These are phyloP conservation scores for Synanthedon formicaeformis DNA, from an alignment of 2,888 invertebrate species.

Conservation along the genomic window DNA sequence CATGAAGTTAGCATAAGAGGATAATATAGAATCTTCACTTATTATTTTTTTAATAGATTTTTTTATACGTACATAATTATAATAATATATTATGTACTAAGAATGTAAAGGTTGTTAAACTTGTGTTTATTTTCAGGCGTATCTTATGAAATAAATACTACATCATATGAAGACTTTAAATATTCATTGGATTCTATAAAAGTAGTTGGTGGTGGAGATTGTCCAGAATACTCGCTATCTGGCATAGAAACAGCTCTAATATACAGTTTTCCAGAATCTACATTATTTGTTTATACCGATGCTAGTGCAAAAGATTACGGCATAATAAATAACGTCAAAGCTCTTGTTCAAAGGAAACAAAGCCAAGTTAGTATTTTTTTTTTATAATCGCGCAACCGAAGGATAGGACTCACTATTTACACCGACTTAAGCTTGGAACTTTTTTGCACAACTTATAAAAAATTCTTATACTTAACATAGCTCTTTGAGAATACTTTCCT, in stretches of 20 bases:
- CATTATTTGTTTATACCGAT: conserved; percentile 26
- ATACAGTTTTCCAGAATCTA: conserved; percentile 17
- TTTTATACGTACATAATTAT: too few species aligned
- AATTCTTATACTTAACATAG: too few species aligned
- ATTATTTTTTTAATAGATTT: too few species aligned
- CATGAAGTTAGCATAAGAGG: too few species aligned
- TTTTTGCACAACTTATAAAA: too few species aligned
- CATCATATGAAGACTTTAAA: background rate
- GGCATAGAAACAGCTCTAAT: conserved; percentile 17
- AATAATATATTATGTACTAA: too few species aligned
- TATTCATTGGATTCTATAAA: conserved; percentile 2
- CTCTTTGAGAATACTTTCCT: too few species aligned
- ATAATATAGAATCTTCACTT: too few species aligned
- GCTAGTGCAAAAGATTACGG: conserved; percentile 19
- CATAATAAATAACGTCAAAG: conserved; percentile 7
- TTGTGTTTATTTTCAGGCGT: background rate
- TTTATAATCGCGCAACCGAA: background rate
- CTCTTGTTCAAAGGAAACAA: background rate
- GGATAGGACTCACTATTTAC: too few species aligned
- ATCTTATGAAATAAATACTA: background rate
- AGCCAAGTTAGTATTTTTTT: background rate
- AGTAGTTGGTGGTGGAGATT: conserved; percentile 8
- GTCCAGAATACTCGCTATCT: conserved; percentile 17
- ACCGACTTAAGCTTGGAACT: too few species aligned
- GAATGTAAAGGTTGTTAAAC: too few species aligned